phyloP scores from a whole-genome alignment of 2,113 vertebrate genomes.

The Acanthisitta chloris region DNA sequence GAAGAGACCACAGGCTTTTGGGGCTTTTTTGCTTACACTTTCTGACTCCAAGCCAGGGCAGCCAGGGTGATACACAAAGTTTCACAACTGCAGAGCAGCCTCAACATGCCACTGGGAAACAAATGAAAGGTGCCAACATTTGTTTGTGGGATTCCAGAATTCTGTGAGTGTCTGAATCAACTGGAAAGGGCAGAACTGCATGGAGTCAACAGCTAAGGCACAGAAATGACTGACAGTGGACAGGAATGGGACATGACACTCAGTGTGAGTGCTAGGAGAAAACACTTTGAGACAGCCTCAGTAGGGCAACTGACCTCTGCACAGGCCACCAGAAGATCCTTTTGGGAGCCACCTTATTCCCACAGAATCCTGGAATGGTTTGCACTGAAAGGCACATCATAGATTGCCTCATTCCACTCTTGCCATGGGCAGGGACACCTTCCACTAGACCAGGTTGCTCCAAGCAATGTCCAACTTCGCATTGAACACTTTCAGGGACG shows the following conservation, averaged over 20 bases:
- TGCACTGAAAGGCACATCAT: neutral
- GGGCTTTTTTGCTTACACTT: neutral
- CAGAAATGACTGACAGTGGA: neutral
- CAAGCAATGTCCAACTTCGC: neutral
- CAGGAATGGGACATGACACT: neutral
- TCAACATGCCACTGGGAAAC: neutral
- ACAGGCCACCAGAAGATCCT: neutral
- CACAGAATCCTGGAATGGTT: neutral
- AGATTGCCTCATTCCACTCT: neutral
- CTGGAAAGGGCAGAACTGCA: neutral
- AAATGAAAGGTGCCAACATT: fast-evolving
- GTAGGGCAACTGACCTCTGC: fast-evolving
- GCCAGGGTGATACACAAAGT: neutral
- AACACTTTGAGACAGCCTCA: neutral
- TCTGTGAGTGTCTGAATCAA: neutral
- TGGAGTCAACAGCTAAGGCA: neutral
- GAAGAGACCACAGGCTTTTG: neutral
- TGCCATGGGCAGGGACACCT: neutral
- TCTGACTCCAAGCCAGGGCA: neutral
- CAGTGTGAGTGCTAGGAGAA: neutral
- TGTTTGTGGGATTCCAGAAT: neutral
- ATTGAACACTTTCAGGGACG: neutral
- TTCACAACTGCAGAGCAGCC: neutral
- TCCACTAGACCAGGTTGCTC: fast-evolving
- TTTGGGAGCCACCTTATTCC: neutral